phyloP scores from a whole-genome alignment of 2,113 vertebrate species.

The Coptodon bakossiorum region DNA sequence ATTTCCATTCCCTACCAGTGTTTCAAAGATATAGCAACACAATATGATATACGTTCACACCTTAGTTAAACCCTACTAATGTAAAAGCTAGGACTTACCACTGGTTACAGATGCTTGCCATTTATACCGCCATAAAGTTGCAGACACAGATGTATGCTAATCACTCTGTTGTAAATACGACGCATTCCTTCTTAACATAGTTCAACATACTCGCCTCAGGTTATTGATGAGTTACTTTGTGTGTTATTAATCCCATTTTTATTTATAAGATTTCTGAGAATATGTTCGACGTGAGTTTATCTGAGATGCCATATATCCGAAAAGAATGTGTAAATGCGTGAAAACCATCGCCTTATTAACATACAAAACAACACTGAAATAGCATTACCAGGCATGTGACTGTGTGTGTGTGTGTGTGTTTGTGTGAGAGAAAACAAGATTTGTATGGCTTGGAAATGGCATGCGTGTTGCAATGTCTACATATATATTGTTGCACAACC shows the following conservation, averaged over 20 bases:
- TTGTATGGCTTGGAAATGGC: neutral
- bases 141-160: constrained; percentile 33
- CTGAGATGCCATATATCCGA: constrained; percentile 25
- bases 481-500: constrained; percentile 8
- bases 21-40: constrained; percentile 50
- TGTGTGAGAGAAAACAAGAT: neutral
- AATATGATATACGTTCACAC: constrained; percentile 39
- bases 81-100: constrained; percentile 58
- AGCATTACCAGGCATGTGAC: constrained; percentile 4
- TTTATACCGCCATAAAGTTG: constrained; percentile 35
- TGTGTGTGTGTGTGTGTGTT: neutral
- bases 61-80: constrained; percentile 64
- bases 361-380: constrained; percentile 51
- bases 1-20: constrained; percentile 10
- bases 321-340: constrained; percentile 6
- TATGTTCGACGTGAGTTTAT: constrained; percentile 56
- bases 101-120: constrained; percentile 44
- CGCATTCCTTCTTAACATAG: constrained; percentile 58
- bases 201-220: constrained; percentile 70
- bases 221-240: constrained; percentile 65
- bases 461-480: neutral
- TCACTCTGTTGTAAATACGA: constrained; percentile 74
- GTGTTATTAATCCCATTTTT: constrained; percentile 65
- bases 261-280: constrained; percentile 72
- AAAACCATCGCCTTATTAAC: constrained; percentile 16